Base-by-base conservation (phyloP, 2,113 vertebrate genomes). In the Lynx canadensis region DNA sequence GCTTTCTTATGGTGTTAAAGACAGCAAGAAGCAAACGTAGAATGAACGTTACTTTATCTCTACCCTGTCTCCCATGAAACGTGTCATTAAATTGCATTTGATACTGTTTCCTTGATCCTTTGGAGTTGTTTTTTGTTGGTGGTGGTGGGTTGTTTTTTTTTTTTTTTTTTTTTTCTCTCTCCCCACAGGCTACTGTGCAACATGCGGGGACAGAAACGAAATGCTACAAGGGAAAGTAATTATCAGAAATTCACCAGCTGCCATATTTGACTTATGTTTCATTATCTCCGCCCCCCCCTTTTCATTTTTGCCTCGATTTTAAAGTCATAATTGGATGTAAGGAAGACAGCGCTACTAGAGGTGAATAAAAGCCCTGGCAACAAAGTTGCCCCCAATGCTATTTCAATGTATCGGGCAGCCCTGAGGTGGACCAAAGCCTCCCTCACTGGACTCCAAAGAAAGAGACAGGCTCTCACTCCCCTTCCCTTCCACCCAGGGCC, bases 51-150 rank as follows among this genome's bases (percentile, higher is more conserved):
- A 50, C 71, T 92, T 88, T 31, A n/a, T 57, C 79, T 87, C 52
- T 82, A 36, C n/a, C n/a, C 48, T 92, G 48, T 81, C 55, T 87
- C 29, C 69, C 45, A 41, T 74, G 41, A 84, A 95, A 97, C 94
- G 66, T 86, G 60, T 81, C 94, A 98, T 95, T 97, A 94, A 97
- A 94, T 41, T 84, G 41, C n/a, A 84, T 82, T 97, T 91, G 94
- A 88, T 85, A 96, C 38, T 68, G 81, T 92, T 97, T 92, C 65
- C 78, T 97, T 74, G 88, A 50, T 9, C 27, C 74, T 85, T 52
- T 65, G 66, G 94, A 87, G 60, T 88, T 92, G n/a, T 79, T 71
- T 94, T 71, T 50, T 84, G 57, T 29, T 69, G 15, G 19, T 66
- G 65, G 1, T 55, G 38, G 3, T 29, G 25, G 18, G 4, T 7